phyloP scores from a whole-genome alignment of 2,888 invertebrate genomes.

The Drosophila diplacantha region DNA sequence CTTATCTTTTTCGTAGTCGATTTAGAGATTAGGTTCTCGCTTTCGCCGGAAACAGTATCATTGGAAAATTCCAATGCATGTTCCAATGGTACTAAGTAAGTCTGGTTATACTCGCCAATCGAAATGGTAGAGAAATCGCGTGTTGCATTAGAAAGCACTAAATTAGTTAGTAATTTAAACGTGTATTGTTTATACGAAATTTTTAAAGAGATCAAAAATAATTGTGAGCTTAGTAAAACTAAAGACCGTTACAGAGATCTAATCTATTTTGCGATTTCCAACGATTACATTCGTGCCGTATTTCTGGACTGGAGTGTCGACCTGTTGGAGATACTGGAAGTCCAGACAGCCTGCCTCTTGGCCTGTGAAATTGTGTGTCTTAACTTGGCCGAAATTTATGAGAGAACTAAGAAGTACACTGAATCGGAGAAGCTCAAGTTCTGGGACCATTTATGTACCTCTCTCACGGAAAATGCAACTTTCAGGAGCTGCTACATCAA shows the following conservation, averaged over 20 bases:
- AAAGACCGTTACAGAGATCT: constrained; percentile 4
- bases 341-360: not conserved
- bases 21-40: not conserved
- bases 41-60: not conserved
- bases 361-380: not conserved
- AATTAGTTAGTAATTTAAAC: not conserved
- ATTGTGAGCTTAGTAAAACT: not conserved
- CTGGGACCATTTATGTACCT: not conserved
- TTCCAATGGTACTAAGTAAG: too few relatives aligned
- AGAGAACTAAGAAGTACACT: not conserved
- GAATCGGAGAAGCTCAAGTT: not conserved
- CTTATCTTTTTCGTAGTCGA: not conserved
- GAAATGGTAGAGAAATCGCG: not conserved
- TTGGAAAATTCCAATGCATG: too few relatives aligned
- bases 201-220: not conserved
- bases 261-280: not conserved
- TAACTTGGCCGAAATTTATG: not conserved
- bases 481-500: not conserved
- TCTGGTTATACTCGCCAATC: not conserved
- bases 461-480: not conserved
- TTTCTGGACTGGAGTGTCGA: not conserved
- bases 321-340: not conserved
- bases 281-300: not conserved
- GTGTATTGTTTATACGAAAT: not conserved
- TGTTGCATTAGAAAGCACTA: not conserved